Evolutionary conservation across 2,797 vertebrate genomes (phyloP).

Genomic region (Acanthornis magna): DNA sequence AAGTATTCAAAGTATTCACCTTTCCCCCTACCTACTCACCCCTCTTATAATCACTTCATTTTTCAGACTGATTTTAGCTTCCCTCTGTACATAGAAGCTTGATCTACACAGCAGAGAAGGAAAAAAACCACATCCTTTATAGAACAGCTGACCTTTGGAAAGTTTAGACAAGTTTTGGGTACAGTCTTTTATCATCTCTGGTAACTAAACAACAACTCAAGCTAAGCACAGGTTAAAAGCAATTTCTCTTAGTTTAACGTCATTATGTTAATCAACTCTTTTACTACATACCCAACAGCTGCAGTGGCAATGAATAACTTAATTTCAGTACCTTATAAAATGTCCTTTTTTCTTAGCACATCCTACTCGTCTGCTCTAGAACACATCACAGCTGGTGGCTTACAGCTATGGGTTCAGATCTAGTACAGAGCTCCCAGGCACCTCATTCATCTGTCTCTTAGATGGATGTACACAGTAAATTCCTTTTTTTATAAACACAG

Average conservation of each 20-base stretch:
- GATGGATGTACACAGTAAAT: neutral
- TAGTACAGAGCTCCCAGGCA: neutral
- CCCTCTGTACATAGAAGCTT: neutral
- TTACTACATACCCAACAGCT: slow-evolving; percentile 35
- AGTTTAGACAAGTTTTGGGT: neutral
- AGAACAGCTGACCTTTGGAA: neutral
- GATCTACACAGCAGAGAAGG: neutral
- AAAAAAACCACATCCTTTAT: neutral
- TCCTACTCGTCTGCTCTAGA: slow-evolving; percentile 28
- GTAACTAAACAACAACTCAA: slow-evolving; percentile 8
- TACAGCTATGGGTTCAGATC: neutral
- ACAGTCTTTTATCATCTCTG: slow-evolving; percentile 5
- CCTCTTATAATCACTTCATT: neutral
- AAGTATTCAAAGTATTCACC: neutral
- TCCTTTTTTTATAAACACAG: neutral
- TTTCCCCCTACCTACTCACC: neutral
- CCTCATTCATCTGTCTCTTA: neutral
- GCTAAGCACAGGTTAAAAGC: slow-evolving; percentile 43
- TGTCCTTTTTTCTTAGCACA: neutral
- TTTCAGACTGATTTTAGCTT: neutral
- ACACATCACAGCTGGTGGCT: slow-evolving; percentile 6
- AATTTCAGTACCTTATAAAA: slow-evolving; percentile 4
- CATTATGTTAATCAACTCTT: slow-evolving; percentile 53
- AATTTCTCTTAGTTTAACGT: slow-evolving; percentile 45
- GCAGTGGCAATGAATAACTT: slow-evolving; percentile 8